Conservation (phyloP, 2,113 vertebrate genomes). For the Syrrhaptes paradoxus region DNA sequence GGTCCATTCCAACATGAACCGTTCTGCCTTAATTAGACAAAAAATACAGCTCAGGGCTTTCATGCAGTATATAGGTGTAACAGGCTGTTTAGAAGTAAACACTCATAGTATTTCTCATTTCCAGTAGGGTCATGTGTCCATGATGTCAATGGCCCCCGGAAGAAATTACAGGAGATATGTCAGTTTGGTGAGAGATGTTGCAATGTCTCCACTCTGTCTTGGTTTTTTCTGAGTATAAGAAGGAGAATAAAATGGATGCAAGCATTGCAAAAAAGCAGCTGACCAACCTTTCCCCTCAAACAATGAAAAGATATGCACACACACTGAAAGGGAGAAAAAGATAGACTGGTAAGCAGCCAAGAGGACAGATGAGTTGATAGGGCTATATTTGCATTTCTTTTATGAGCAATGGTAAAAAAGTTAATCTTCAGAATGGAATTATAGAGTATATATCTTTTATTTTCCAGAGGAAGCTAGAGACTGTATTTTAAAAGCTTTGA, state of each 20-base stretch:
- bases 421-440: slow-evolving; percentile 17
- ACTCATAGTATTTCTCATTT: neutral
- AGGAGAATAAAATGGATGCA: neutral
- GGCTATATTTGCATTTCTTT: slow-evolving; percentile 12
- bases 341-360: neutral
- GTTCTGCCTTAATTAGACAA: neutral
- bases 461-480: neutral
- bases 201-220: neutral
- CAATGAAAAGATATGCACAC: neutral
- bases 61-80: neutral
- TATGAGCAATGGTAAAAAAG: neutral
- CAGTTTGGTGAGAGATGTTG: neutral
- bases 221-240: neutral
- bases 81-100: neutral
- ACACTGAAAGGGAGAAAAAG: neutral
- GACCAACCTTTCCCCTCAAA: neutral
- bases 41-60: neutral
- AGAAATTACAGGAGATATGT: neutral
- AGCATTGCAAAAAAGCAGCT: neutral
- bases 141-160: neutral
- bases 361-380: slow-evolving; percentile 11
- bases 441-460: neutral
- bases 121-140: neutral
- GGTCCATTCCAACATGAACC: neutral
- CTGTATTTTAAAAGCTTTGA: slow-evolving; percentile 23